These are phyloP conservation scores for Pteruthius melanotis DNA, from an alignment of 2,113 vertebrate genomes.

Conservation along the genomic window DNA sequence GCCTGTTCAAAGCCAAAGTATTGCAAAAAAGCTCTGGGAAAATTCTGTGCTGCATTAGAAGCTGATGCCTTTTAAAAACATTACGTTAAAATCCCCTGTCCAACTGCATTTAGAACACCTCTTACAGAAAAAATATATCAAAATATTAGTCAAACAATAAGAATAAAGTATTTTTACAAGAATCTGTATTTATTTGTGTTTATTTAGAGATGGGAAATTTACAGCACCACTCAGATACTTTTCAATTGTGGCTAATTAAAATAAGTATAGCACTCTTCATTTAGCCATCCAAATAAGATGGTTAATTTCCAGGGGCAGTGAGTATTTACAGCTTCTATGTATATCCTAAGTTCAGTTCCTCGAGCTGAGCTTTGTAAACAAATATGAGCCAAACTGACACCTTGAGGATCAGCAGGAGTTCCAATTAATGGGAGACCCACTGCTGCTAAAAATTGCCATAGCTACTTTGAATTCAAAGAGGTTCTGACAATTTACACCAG, in stretches of 20 bases:
- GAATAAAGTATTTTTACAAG: neutral
- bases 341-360: neutral
- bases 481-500: conserved; percentile 29
- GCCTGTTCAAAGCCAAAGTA: neutral
- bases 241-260: neutral
- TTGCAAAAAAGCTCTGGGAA: neutral
- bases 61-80: neutral
- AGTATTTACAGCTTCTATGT: neutral
- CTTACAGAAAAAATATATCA: neutral
- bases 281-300: neutral
- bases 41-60: neutral
- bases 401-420: conserved; percentile 43
- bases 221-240: neutral
- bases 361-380: conserved; percentile 29
- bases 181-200: neutral
- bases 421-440: conserved; percentile 55
- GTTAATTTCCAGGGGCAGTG: neutral
- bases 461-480: conserved; percentile 40
- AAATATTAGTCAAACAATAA: neutral
- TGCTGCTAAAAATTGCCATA: conserved; percentile 33
- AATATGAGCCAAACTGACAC: conserved; percentile 47
- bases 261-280: neutral
- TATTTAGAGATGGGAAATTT: neutral
- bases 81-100: neutral
- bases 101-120: neutral